Evolutionary conservation across 2,113 vertebrate genomes (phyloP).

Genomic region (Sylvia atricapilla): DNA sequence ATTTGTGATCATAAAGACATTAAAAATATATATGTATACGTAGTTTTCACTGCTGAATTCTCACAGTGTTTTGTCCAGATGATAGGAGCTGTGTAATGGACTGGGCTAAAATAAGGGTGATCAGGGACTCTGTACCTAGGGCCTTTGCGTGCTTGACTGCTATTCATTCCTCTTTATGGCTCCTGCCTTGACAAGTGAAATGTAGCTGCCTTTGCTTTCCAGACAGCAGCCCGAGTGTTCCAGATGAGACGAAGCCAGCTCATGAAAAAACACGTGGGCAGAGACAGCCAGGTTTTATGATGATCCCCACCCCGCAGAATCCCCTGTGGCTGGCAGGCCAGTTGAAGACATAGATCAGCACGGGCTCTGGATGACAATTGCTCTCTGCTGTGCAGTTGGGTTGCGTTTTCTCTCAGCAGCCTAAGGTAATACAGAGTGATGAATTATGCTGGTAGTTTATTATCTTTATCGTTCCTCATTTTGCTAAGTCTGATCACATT

Average conservation of each 20-base stretch:
- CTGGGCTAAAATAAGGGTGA: neutral
- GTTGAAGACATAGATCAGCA: neutral
- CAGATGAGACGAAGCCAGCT: slow-evolving; percentile 32
- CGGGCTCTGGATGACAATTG: neutral
- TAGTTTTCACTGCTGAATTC: neutral
- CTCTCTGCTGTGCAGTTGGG: neutral
- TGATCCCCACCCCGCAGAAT: neutral
- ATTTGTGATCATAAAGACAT: neutral
- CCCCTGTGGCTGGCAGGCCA: neutral
- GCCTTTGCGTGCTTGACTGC: neutral
- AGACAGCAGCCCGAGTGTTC: slow-evolving; percentile 3
- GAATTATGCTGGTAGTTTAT: neutral
- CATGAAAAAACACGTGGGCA: neutral
- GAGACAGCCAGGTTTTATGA: neutral
- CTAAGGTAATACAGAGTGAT: neutral
- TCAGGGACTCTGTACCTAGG: neutral
- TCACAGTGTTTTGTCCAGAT: neutral
- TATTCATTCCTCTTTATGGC: slow-evolving; percentile 27
- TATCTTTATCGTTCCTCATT: neutral
- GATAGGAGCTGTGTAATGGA: neutral
- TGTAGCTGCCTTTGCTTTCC: slow-evolving; percentile 30
- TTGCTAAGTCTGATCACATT: neutral
- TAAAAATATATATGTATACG: neutral
- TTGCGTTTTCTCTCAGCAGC: neutral
- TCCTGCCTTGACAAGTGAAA: slow-evolving; percentile 40